Conservation (phyloP, 2,888 invertebrate genomes). For the Lepidocyrtinus sp. region DNA sequence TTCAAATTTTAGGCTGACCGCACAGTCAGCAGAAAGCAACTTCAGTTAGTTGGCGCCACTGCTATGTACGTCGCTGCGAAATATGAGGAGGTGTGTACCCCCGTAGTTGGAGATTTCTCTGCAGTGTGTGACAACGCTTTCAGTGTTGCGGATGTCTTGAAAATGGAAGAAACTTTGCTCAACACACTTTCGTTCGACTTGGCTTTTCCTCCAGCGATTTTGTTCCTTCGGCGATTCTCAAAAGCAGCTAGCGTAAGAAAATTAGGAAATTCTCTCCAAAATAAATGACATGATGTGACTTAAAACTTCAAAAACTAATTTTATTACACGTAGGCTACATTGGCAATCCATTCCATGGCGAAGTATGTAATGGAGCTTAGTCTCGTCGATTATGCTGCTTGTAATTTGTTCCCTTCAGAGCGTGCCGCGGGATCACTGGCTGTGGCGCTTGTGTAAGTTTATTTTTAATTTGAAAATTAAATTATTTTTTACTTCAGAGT, state of each 20-base stretch:
- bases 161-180: conserved; percentile 88
- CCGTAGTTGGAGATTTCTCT: conserved; percentile 89
- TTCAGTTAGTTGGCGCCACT: conserved; percentile 92
- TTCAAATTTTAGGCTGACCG: conserved; percentile 75
- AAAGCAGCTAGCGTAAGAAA: conserved; percentile 74
- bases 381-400: conserved; percentile 85
- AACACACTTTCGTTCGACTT: conserved; percentile 84
- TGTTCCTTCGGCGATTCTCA: conserved; percentile 87
- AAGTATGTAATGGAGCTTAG: conserved; percentile 93
- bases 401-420: conserved; percentile 85
- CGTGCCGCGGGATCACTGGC: conserved; percentile 87
- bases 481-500: background rate
- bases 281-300: background rate
- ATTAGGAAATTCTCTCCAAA: background rate
- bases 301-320: background rate
- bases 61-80: conserved; percentile 93
- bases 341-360: conserved; percentile 83
- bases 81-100: conserved; percentile 94
- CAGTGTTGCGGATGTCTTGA: conserved; percentile 82
- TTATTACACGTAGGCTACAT: conserved; percentile 76
- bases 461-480: background rate
- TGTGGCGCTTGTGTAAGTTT: conserved; percentile 78
- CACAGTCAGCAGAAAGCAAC: conserved; percentile 79
- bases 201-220: conserved; percentile 88
- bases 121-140: conserved; percentile 93